Percentiles rank a stretch among this genome's conserved stretches.
phyloP scores from a whole-genome alignment of 92 coral and sea anemone species.

The Paramuricea clavata region DNA sequence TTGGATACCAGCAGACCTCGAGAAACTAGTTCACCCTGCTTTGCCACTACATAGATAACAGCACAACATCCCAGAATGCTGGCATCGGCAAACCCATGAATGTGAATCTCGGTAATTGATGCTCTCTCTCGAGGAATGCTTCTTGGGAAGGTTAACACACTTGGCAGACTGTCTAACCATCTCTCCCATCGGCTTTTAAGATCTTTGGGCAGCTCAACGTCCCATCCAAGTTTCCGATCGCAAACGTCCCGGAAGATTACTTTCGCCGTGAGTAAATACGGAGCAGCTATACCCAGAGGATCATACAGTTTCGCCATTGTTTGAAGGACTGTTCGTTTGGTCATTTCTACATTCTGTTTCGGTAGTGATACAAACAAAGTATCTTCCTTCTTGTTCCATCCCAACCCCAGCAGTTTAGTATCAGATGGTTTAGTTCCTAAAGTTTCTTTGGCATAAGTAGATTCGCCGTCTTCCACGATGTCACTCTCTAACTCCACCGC shows the following conservation, averaged over 20 bases:
- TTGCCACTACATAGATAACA: slow-evolving; percentile 33
- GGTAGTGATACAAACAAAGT: neutral
- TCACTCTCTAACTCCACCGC: no score
- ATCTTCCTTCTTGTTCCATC: slow-evolving; percentile 24
- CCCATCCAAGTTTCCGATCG: slow-evolving; percentile 15
- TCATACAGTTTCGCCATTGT: slow-evolving; percentile 17
- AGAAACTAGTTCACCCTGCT: slow-evolving; percentile 6
- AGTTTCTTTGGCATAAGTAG: no score
- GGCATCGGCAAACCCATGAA: slow-evolving; percentile 53
- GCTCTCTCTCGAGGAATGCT: neutral
- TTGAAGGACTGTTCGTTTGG: slow-evolving; percentile 5
- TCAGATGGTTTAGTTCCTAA: slow-evolving; percentile 8
- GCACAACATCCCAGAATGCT: slow-evolving; percentile 43
- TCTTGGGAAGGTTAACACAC: neutral
- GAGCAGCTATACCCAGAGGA: slow-evolving; percentile 13
- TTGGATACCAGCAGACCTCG: slow-evolving; percentile 41
- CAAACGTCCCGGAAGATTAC: slow-evolving; percentile 16
- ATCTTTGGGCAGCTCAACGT: neutral
- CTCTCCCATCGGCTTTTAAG: neutral
- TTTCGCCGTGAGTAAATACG: slow-evolving; percentile 2
- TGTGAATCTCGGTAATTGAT: neutral
- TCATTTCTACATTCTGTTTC: neutral
- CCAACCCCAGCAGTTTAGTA: slow-evolving; percentile 32
- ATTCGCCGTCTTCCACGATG: no score
- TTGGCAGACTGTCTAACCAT: neutral